These are phyloP conservation scores for Scaptodrosophila lebanonensis DNA, from an alignment of 1,140 invertebrate species.

Conservation along the genomic window DNA sequence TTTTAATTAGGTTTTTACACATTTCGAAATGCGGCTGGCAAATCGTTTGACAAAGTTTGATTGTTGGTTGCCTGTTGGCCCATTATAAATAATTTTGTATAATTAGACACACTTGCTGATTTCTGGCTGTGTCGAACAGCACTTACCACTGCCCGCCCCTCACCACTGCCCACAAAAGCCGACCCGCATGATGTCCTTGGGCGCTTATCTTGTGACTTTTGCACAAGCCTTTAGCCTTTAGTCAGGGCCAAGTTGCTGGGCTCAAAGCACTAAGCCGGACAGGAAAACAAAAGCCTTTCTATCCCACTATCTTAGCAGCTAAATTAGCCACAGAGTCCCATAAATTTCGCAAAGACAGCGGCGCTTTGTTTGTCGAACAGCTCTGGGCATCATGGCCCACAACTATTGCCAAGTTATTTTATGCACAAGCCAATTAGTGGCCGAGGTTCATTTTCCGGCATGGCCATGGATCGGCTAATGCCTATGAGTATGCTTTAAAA, in stretches of 20 bases:
- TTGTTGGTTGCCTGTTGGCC: conserved; percentile 27
- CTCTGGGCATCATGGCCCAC: conserved; percentile 32
- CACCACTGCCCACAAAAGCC: conserved; percentile 1
- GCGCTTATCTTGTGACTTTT: conserved; percentile 33
- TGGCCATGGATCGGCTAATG: not conserved
- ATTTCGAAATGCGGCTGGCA: conserved; percentile 40
- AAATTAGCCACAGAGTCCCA: conserved; percentile 69
- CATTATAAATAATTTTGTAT: conserved; percentile 74
- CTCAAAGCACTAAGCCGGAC: conserved; percentile 41
- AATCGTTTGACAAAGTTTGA: conserved; percentile 11
- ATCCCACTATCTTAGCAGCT: conserved; percentile 50
- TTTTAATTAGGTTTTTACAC: conserved; percentile 74
- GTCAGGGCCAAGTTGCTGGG: conserved; percentile 33
- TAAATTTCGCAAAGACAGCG: conserved; percentile 68
- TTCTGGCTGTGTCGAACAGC: conserved; percentile 18
- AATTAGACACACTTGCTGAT: conserved; percentile 69
- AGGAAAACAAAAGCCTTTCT: conserved; percentile 50
- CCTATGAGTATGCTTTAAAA: not conserved
- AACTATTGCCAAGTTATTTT: conserved; percentile 74
- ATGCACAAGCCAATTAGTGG: conserved; percentile 73
- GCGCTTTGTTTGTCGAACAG: conserved; percentile 40
- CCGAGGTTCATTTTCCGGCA: conserved; percentile 61
- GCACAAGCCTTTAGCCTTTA: conserved; percentile 44
- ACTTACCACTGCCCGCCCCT: not conserved
- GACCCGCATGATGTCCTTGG: conserved; percentile 24